Evolutionary conservation across 2,113 vertebrate genomes (phyloP).

Genomic region (Macaca mulatta): DNA sequence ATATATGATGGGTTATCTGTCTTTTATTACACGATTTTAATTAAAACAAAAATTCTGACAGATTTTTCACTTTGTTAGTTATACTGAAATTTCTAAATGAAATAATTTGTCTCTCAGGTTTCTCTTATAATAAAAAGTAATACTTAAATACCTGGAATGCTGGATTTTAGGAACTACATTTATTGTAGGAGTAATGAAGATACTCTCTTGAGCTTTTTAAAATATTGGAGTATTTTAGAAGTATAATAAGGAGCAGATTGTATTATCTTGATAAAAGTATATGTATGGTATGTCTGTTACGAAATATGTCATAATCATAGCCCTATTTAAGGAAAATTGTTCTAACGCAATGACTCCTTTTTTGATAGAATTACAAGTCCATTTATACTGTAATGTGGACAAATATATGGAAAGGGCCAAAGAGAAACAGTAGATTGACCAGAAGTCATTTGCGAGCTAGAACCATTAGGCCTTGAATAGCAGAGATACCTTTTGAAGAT

Average conservation of each 20-base stretch:
- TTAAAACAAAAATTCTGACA: constrained; percentile 28
- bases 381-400: not conserved
- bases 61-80: not conserved
- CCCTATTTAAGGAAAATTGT: not conserved
- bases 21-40: not conserved
- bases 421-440: not conserved
- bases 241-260: not conserved
- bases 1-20: not conserved
- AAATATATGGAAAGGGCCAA: not conserved
- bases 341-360: not conserved
- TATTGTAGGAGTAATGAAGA: not conserved
- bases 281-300: not conserved
- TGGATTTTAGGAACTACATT: not conserved
- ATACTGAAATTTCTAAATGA: not conserved
- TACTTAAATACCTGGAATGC: not conserved
- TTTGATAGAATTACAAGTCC: not conserved
- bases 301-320: not conserved
- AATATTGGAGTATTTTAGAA: not conserved
- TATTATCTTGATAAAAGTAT: not conserved
- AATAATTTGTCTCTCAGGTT: not conserved
- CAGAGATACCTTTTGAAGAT: not conserved
- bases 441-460: not conserved
- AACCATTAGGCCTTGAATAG: not conserved
- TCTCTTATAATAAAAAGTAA: not conserved
- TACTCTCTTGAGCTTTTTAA: not conserved